Conservation (phyloP, 2,888 invertebrate species). For the Lochmaea crataegi region DNA sequence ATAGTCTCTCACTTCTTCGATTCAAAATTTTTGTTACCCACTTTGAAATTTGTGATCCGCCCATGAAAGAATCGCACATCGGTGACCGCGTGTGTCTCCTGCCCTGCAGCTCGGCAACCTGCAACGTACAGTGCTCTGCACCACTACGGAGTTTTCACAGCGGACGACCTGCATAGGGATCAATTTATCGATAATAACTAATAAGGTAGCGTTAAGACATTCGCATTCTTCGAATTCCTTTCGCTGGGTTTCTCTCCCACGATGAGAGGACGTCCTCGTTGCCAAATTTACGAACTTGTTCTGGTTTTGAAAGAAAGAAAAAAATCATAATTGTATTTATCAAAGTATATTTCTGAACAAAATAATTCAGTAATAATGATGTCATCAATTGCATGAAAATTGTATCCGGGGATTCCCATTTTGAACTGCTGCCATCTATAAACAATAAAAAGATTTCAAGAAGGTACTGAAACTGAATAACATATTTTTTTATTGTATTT, state of each 20-base stretch:
- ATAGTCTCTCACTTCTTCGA: too few species aligned
- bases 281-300: conserved; percentile 25
- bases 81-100: neutral
- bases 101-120: conserved; percentile 7
- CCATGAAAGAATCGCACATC: conserved; percentile 4
- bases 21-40: neutral
- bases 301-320: neutral
- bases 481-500: too few species aligned
- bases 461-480: too few species aligned
- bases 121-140: conserved; percentile 7
- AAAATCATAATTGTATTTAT: neutral
- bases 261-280: conserved; percentile 58
- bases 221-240: conserved; percentile 63
- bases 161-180: conserved; percentile 38
- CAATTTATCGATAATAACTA: conserved; percentile 56
- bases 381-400: too few species aligned
- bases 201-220: conserved; percentile 65
- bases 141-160: conserved; percentile 16
- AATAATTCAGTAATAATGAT: too few species aligned
- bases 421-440: too few species aligned
- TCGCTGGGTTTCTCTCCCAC: conserved; percentile 63
- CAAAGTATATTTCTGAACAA: neutral
- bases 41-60: neutral
- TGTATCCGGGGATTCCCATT: too few species aligned
- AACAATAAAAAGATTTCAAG: too few species aligned